Evolutionary conservation across 2,888 invertebrate genomes (phyloP), one percentile per base, ranked within the genome.

Genomic region (Labia minor): DNA sequence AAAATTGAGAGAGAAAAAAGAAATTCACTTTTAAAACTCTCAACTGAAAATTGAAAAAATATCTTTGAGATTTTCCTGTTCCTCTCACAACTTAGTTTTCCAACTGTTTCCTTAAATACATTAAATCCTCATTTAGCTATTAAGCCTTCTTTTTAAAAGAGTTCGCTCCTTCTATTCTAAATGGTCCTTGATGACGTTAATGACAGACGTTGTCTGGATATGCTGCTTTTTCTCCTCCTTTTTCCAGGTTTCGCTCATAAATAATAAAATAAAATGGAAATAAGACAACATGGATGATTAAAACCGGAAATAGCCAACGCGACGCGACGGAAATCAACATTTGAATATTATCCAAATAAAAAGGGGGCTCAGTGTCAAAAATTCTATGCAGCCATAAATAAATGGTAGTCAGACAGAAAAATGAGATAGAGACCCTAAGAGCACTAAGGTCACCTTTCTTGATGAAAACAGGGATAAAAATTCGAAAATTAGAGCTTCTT

Each of bases 261-360:
- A 49, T 49, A 49, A 49, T 49, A 49, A 49, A 49, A 49, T 49
- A 49, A 49, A 49, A 49, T 49, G 49, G 49, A 49, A 49, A 49
- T 49, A 49, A 49, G 16, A 49, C 49, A 16, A 49, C 49, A 14
- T 11, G 3, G 49, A 49, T n/a, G 49, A 49, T 49, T 49, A 49
- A 49, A 49, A 49, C 49, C 49, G 49, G 49, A 49, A 49, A 49
- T 49, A 49, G 49, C 8, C 26, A 26, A 26, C n/a, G 26, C 26
- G 26, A 49, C 49, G 49, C 49, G 16, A 49, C 49, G 49, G 49
- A 49, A 49, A 49, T 49, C 14, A 11, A 49, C 49, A 49, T 49
- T 49, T 49, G 49, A 49, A 49, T 49, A 16, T 49, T 49, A 49
- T n/a, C 49, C 16, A 49, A 49, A 49, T 49, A 49, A 49, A 49